These are phyloP conservation scores for Calosoma granatense DNA, from an alignment of 1,140 invertebrate species.

Conservation along the genomic window DNA sequence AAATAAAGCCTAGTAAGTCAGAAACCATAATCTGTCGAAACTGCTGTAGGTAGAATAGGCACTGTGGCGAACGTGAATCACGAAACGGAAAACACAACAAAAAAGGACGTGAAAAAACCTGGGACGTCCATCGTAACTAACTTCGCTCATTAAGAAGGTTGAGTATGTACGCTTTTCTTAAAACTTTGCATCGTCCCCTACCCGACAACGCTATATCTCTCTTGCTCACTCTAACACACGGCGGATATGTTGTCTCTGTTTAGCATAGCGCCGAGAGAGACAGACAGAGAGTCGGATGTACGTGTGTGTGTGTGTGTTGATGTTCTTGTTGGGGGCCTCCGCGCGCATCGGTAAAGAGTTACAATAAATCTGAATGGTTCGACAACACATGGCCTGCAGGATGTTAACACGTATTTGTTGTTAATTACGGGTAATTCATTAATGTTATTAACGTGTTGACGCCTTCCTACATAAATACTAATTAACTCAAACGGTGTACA, in stretches of 20 bases:
- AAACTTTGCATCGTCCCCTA: conserved; percentile 12
- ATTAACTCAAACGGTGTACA: not conserved
- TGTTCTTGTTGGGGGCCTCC: not conserved
- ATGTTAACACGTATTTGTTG: conserved; percentile 8
- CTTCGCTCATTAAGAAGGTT: conserved; percentile 16
- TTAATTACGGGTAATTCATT: conserved; percentile 3
- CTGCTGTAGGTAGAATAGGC: not conserved
- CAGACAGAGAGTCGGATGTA: not conserved
- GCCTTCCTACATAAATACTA: conserved; percentile 3
- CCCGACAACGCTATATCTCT: not conserved
- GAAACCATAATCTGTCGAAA: not conserved
- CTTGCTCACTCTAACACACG: not conserved
- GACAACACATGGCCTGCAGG: conserved; percentile 1
- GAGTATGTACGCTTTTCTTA: conserved; percentile 18
- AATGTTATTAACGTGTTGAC: conserved; percentile 8
- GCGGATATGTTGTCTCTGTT: not conserved
- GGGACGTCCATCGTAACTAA: conserved; percentile 10
- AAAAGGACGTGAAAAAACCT: not conserved
- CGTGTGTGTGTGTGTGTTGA: no score
- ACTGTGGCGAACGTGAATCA: not conserved
- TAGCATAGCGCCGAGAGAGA: not conserved
- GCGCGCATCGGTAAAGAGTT: conserved; percentile 1
- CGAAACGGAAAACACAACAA: not conserved
- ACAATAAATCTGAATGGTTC: not conserved
- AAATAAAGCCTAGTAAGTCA: no score